A percentile compares a stretch with the other conserved stretches of the same genome.
Conservation (phyloP, 1,140 invertebrate species). For the Trichomalopsis sarcophagae region DNA sequence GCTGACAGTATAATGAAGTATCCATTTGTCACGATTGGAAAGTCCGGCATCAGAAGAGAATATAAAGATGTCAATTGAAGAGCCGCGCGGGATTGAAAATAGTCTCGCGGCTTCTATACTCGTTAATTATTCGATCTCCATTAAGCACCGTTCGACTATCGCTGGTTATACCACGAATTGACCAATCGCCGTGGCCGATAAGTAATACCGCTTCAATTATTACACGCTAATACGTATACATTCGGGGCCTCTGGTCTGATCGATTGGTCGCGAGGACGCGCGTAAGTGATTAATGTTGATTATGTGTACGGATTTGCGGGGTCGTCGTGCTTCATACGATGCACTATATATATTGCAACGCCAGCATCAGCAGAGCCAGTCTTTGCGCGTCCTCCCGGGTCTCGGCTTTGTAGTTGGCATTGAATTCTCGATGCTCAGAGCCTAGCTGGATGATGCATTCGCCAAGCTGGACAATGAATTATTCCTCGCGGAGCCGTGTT, state of each 20-base stretch:
- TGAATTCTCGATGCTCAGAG: neutral
- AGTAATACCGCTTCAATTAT: slow-evolving; percentile 36
- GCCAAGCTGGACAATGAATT: neutral
- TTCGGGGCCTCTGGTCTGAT: neutral
- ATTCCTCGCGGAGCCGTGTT: neutral
- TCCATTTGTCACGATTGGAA: too few species aligned
- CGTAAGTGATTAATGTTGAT: slow-evolving; percentile 43
- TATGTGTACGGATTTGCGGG: neutral
- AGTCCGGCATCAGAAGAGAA: too few species aligned
- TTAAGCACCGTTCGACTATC: neutral
- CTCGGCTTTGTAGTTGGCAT: neutral
- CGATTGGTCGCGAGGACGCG: neutral
- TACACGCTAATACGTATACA: slow-evolving; percentile 24
- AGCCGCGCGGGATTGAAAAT: neutral
- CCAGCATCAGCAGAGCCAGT: neutral
- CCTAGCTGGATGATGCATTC: neutral
- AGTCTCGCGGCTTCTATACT: neutral
- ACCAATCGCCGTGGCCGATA: slow-evolving; percentile 25
- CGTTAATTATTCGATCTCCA: slow-evolving; percentile 44
- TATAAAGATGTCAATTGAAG: too few species aligned
- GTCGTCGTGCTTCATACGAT: neutral
- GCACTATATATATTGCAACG: neutral
- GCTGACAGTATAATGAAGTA: too few species aligned
- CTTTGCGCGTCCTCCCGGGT: neutral
- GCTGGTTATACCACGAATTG: slow-evolving; percentile 4